phyloP scores from a whole-genome alignment of 2,888 invertebrate species.

The Pachliopta kotzebuea region DNA sequence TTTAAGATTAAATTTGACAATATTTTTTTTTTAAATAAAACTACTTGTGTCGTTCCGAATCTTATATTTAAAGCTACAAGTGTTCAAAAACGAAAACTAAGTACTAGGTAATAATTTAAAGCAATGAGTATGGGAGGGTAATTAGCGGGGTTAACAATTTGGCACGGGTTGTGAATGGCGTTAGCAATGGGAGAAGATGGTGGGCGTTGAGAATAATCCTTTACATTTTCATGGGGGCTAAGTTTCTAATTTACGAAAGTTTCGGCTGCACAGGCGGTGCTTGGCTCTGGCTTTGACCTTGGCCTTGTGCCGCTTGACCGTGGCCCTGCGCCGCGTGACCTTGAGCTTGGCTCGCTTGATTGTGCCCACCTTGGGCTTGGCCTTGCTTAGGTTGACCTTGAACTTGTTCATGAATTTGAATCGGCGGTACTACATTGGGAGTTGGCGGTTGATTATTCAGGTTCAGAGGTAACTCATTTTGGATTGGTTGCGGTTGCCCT shows the following conservation, averaged over 20 bases:
- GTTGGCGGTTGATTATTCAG: conserved; percentile 31
- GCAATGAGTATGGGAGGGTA: conserved; percentile 21
- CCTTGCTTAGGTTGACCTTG: conserved; percentile 29
- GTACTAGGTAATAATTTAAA: conserved; percentile 7
- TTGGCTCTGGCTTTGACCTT: conserved; percentile 27
- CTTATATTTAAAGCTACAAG: conserved; percentile 9
- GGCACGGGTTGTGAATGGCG: conserved; percentile 30
- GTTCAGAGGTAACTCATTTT: conserved; percentile 32
- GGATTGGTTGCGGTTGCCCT: conserved; percentile 21
- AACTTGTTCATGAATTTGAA: conserved; percentile 29
- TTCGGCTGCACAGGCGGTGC: conserved; percentile 22
- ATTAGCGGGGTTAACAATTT: conserved; percentile 25
- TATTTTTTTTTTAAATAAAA: not conserved
- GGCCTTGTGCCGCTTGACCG: conserved; percentile 23
- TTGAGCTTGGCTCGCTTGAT: conserved; percentile 11
- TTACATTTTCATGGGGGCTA: not conserved
- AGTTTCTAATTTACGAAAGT: not conserved
- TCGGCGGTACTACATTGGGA: conserved; percentile 4
- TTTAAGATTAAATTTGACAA: no score
- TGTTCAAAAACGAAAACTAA: conserved; percentile 3
- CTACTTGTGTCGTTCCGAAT: not conserved
- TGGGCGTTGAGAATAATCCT: no score
- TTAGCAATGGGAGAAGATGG: not conserved
- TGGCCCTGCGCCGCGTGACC: conserved; percentile 12
- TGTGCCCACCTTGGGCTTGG: conserved; percentile 33